A percentile compares a stretch with the other conserved stretches of the same genome.
These are phyloP conservation scores for Steinernema khuongi DNA, from an alignment of 1,140 invertebrate genomes.

Conservation along the genomic window DNA sequence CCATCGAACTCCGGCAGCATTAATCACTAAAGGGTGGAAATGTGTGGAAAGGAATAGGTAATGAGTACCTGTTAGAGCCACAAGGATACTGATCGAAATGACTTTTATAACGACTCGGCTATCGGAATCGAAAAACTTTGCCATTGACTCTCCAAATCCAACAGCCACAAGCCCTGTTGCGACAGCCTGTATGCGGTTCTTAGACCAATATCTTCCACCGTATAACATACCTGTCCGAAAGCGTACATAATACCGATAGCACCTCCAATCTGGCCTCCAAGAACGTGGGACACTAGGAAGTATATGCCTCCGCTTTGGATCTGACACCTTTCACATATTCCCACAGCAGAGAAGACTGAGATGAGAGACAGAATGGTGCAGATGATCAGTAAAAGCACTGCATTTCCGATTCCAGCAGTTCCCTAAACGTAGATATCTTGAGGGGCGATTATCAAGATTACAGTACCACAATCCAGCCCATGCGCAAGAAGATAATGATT, in stretches of 20 bases:
- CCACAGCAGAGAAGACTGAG: constrained; percentile 83
- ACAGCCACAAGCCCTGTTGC: constrained; percentile 87
- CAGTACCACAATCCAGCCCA: constrained; percentile 81
- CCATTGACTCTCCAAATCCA: constrained; percentile 91
- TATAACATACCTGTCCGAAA: constrained; percentile 76
- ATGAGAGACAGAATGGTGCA: constrained; percentile 81
- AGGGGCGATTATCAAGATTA: not conserved
- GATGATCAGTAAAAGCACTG: constrained; percentile 78
- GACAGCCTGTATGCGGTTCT: constrained; percentile 70
- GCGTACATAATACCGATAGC: constrained; percentile 85
- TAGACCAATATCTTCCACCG: not conserved
- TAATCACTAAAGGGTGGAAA: constrained; percentile 66
- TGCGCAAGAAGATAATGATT: constrained; percentile 88
- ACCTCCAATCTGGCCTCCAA: constrained; percentile 83
- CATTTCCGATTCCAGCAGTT: constrained; percentile 81
- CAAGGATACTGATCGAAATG: constrained; percentile 74
- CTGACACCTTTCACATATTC: constrained; percentile 86
- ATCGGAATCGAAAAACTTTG: constrained; percentile 71
- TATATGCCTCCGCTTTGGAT: constrained; percentile 86
- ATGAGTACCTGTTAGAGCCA: constrained; percentile 71
- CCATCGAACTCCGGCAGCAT: constrained; percentile 85
- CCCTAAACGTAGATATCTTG: constrained; percentile 61
- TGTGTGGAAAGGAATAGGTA: not conserved
- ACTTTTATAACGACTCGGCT: constrained; percentile 68
- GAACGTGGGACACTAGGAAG: constrained; percentile 83